Evolutionary conservation across 2,113 vertebrate genomes (phyloP).

Genomic region (Grammomys dolichurus): DNA sequence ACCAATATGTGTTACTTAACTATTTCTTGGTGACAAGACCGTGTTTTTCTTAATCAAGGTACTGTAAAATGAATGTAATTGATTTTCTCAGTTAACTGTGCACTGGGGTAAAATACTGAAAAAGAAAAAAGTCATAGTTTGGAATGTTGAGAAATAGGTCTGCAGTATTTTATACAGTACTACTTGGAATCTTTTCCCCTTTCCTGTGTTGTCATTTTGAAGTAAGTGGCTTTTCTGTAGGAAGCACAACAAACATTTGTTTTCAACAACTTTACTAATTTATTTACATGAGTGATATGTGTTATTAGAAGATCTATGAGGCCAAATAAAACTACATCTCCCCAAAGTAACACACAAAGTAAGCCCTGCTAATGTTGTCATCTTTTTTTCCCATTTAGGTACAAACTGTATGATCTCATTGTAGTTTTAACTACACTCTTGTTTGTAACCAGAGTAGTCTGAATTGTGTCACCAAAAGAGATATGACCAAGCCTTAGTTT

Average conservation of each 20-base stretch:
- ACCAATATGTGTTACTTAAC: not conserved
- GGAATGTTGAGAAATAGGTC: not conserved
- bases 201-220: not conserved
- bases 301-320: not conserved
- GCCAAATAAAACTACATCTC: not conserved
- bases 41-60: not conserved
- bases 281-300: not conserved
- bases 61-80: conserved; percentile 13
- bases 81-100: not conserved
- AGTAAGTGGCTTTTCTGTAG: not conserved
- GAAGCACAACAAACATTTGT: not conserved
- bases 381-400: not conserved
- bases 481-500: not conserved
- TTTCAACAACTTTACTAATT: not conserved
- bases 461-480: not conserved
- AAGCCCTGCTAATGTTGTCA: conserved; percentile 13
- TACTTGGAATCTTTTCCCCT: not conserved
- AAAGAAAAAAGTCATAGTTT: not conserved
- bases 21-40: not conserved
- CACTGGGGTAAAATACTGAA: not conserved
- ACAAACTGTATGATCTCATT: not conserved
- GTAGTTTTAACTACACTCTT: conserved; percentile 19
- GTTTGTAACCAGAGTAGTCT: not conserved
- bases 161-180: not conserved
- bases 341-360: not conserved